Base-by-base conservation (phyloP, 2,797 vertebrate genomes). In the Echiichthys vipera region DNA sequence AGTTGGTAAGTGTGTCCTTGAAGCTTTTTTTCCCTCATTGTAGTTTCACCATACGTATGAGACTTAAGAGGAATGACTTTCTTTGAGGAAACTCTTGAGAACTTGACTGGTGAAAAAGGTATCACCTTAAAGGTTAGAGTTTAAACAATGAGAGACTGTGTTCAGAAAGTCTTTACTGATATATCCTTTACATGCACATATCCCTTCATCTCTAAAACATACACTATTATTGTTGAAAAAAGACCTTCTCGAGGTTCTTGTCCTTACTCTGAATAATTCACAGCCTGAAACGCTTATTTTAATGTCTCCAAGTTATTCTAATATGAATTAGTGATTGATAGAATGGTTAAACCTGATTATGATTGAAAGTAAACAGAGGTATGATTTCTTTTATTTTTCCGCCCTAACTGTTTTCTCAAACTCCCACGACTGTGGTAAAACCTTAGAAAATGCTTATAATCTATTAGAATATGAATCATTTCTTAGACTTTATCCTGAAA, bases 1-100 rank as follows among this genome's bases (percentile, higher is more conserved):
- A 83, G 68, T 77, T 73, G 93, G 95, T 95, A 86, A 94, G 94
- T 94, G 65, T 67, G 77, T 78, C 39, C 61, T 83, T 77, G 14
- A 62, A 65, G 67, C 30, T 57, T 71, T 39, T 62, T 40, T 72
- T 36, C 61, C 42, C 43, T 59, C n/a, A 36, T 71, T 76, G 64
- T 59, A 36, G 29, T 61, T 81, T 68, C 55, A 66, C 57, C 49
- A 71, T 62, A 46, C 72, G 45, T 57, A 20, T 51, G 18, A 68
- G 25, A 71, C 25, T 68, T 62, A 43, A 50, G 37, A 25, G 57
- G 27, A 45, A 65, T 53, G n/a, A 22, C 22, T 50, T 65, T 77
- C 27, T 78, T 30, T 72, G 50, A 49, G 24, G 57, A 61, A 69
- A 32, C 59, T 54, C 22, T 61, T 37, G 46, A 62, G 51, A 80